A percentile compares a stretch with the other conserved stretches of the same genome.
Evolutionary conservation across 2,113 vertebrate genomes (phyloP).

Genomic region (Chiloscyllium plagiosum): DNA sequence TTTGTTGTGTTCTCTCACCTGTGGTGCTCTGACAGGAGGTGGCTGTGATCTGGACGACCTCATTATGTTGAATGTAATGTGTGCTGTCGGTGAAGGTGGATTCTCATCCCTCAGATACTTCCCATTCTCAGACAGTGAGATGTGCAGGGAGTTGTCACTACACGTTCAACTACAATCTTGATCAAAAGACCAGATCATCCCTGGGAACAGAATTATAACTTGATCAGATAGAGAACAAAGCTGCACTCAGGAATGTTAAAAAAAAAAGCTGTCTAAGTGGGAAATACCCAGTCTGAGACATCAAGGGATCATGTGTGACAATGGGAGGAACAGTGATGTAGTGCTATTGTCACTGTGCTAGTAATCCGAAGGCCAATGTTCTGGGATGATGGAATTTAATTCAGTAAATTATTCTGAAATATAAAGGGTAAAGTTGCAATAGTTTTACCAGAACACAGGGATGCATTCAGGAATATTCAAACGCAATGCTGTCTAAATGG

Average conservation of each 20-base stretch:
- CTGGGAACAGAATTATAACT: background rate
- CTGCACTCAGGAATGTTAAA: background rate
- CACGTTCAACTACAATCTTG: background rate
- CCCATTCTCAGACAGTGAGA: slow-evolving; percentile 10
- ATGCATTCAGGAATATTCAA: no score
- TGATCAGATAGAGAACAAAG: background rate
- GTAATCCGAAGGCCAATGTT: no score
- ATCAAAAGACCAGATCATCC: background rate
- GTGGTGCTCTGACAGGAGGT: no score
- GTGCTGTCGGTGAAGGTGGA: background rate
- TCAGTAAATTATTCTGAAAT: no score
- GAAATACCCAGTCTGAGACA: no score
- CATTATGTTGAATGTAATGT: background rate
- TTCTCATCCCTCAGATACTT: background rate
- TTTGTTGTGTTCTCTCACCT: background rate
- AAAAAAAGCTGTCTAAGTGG: background rate
- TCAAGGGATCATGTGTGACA: no score
- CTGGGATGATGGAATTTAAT: no score
- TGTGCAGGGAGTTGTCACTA: background rate
- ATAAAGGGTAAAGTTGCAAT: no score
- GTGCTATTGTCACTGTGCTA: no score
- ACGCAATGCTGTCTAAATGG: no score
- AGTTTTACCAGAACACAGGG: no score
- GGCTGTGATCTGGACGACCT: background rate
- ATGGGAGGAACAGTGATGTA: no score